Percentiles rank a stretch among this genome's conserved stretches.
Evolutionary conservation across 2,113 vertebrate species (phyloP).

Genomic region (Tympanuchus pallidicinctus): DNA sequence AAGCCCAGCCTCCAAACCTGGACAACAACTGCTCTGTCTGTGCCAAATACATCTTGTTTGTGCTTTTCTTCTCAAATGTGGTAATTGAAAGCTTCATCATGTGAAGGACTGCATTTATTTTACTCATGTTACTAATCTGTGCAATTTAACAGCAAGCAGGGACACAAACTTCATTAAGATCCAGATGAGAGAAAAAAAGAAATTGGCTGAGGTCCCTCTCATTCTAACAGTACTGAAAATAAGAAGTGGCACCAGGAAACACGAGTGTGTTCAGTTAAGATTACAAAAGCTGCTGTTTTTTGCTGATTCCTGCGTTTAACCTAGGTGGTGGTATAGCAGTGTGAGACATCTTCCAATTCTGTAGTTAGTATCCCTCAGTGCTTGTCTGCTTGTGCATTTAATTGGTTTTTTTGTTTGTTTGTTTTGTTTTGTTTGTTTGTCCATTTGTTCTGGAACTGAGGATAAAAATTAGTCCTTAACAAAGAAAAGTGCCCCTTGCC

Average conservation of each 20-base stretch:
- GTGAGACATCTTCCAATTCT: neutral
- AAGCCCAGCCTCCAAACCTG: conserved; percentile 2
- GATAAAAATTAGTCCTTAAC: neutral
- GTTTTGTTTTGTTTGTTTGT: neutral
- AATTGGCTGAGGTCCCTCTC: neutral
- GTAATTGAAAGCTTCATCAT: conserved; percentile 41
- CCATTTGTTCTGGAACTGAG: neutral
- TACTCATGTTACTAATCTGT: conserved; percentile 60
- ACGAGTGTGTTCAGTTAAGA: neutral
- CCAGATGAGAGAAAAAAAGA: neutral
- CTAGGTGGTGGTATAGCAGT: neutral
- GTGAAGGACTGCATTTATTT: conserved; percentile 46
- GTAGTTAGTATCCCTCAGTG: neutral
- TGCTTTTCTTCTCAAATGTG: conserved; percentile 24
- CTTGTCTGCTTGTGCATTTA: neutral
- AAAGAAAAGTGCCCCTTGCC: neutral
- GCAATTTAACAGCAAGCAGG: conserved; percentile 56
- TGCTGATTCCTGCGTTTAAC: neutral
- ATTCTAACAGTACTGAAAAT: neutral
- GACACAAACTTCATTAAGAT: conserved; percentile 50
- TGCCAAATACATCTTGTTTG: neutral
- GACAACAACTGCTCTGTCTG: neutral
- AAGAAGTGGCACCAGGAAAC: neutral
- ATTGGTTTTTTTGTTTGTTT: neutral
- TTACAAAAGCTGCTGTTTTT: conserved; percentile 19